Percentiles rank a stretch among this genome's conserved stretches.
phyloP scores from a whole-genome alignment of 2,888 invertebrate species.

The Standfussiana lucernea region DNA sequence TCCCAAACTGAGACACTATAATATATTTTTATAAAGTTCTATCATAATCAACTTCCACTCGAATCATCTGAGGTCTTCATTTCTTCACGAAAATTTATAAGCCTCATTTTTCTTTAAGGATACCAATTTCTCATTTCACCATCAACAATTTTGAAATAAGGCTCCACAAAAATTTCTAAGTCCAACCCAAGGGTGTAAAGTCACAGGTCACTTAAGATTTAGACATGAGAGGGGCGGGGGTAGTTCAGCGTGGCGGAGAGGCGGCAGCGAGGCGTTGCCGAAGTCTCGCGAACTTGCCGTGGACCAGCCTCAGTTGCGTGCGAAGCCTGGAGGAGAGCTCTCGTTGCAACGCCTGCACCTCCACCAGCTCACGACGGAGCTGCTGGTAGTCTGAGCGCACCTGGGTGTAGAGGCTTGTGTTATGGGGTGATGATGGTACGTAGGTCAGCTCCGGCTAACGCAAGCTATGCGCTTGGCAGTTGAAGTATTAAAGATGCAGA shows the following conservation, averaged over 20 bases:
- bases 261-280: slow-evolving; percentile 92
- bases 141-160: slow-evolving; percentile 33
- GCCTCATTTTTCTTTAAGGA: slow-evolving; percentile 6
- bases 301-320: slow-evolving; percentile 93
- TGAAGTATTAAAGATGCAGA: not conserved
- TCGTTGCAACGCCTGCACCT: slow-evolving; percentile 95
- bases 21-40: slow-evolving; percentile 44
- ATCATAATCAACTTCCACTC: slow-evolving; percentile 27
- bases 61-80: slow-evolving; percentile 12
- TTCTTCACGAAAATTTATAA: slow-evolving; percentile 15
- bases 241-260: slow-evolving; percentile 79
- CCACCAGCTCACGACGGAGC: slow-evolving; percentile 94
- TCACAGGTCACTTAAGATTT: slow-evolving; percentile 44
- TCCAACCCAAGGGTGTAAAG: slow-evolving; percentile 43
- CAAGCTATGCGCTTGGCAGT: not conserved
- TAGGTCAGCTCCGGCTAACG: slow-evolving; percentile 65
- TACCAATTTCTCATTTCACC: slow-evolving; percentile 12
- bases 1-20: slow-evolving; percentile 22
- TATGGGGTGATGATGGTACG: slow-evolving; percentile 2
- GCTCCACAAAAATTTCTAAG: slow-evolving; percentile 38
- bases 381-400: slow-evolving; percentile 95
- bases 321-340: slow-evolving; percentile 94
- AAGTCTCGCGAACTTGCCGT: slow-evolving; percentile 93
- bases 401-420: slow-evolving; percentile 72
- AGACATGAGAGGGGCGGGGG: slow-evolving; percentile 57